phyloP scores from a whole-genome alignment of 2,797 vertebrate species.

The Coregonus sp. region DNA sequence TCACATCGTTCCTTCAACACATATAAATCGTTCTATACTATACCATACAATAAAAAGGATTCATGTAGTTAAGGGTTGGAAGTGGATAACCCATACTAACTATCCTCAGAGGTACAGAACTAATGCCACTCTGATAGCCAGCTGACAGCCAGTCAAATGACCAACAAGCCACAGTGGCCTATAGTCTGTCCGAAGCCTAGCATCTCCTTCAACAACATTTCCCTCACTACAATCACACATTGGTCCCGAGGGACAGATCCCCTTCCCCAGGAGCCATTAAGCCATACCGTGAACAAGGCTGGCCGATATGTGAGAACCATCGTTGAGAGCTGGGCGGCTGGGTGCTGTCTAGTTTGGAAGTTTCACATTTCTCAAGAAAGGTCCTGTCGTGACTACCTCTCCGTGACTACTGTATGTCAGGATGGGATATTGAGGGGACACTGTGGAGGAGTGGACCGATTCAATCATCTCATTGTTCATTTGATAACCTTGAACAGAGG shows the following conservation, averaged over 20 bases:
- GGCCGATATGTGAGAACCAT: background rate
- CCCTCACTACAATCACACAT: conserved; percentile 2
- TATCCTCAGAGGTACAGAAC: conserved; percentile 5
- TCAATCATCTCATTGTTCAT: background rate
- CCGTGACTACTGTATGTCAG: background rate
- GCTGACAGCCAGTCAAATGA: background rate
- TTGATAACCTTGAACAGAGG: background rate
- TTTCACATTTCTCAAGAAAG: conserved; percentile 7
- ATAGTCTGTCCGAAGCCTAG: background rate
- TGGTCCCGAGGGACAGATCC: conserved; percentile 1
- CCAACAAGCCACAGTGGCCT: conserved; percentile 2
- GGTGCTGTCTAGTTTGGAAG: background rate
- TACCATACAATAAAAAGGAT: background rate
- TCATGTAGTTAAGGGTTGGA: background rate
- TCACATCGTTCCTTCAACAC: no score
- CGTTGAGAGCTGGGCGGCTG: background rate
- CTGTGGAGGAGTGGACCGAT: background rate
- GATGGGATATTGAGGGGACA: no score
- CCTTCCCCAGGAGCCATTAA: conserved; percentile 1
- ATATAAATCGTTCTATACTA: background rate
- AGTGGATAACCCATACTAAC: background rate
- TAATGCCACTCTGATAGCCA: background rate
- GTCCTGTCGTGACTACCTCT: background rate
- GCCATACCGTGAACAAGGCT: conserved; percentile 8
- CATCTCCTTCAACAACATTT: conserved; percentile 13